Percentiles rank a stretch among this genome's conserved stretches.
phyloP scores from a whole-genome alignment of 2,113 vertebrate genomes.

The Sinocyclocheilus rhinocerous region DNA sequence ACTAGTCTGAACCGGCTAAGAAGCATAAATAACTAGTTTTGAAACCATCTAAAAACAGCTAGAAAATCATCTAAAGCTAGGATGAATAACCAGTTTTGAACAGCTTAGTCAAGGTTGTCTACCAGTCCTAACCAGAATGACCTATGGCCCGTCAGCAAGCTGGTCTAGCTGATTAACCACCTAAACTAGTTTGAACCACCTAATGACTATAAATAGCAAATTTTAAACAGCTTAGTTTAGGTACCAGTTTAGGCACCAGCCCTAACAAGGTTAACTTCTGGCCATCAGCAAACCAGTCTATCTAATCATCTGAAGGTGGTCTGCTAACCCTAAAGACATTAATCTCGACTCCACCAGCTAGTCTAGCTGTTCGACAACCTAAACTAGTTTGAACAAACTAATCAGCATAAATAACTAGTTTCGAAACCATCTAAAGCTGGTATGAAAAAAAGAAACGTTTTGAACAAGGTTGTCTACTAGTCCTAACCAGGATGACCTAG shows the following conservation, averaged over 20 bases:
- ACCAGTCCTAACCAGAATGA: not conserved
- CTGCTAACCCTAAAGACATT: too few species aligned
- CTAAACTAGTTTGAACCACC: not conserved
- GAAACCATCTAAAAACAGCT: too few species aligned
- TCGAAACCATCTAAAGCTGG: too few species aligned
- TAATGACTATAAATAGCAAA: not conserved
- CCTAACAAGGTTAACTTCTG: too few species aligned
- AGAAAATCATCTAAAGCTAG: too few species aligned
- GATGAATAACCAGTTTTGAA: too few species aligned
- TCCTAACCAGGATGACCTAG: not conserved
- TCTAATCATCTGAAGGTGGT: too few species aligned
- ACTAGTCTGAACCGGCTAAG: not conserved
- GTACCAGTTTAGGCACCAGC: too few species aligned
- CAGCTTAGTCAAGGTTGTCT: not conserved
- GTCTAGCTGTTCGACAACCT: too few species aligned
- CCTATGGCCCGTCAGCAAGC: not conserved
- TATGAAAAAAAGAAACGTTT: too few species aligned
- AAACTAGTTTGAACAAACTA: not conserved
- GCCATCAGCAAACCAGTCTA: too few species aligned
- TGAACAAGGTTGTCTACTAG: not conserved
- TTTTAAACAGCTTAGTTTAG: not conserved
- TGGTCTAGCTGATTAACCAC: not conserved
- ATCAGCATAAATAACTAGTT: not conserved
- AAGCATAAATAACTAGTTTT: not conserved
- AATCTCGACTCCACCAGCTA: too few species aligned